A percentile compares a stretch with the other conserved stretches of the same genome.
These are phyloP conservation scores for Scortum barcoo DNA, from an alignment of 2,113 vertebrate genomes.

Conservation along the genomic window DNA sequence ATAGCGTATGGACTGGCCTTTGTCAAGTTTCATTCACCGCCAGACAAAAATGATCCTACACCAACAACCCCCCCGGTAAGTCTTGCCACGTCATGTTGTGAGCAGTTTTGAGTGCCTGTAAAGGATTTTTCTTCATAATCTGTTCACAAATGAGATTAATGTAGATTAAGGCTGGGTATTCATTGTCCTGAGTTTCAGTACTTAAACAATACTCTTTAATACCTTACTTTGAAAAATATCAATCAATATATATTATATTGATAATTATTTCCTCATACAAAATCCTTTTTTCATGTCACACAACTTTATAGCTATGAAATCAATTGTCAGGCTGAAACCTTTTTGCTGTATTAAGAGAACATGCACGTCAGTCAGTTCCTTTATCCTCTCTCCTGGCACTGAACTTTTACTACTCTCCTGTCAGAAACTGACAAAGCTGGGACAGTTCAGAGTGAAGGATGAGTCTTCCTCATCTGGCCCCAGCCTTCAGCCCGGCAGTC, in stretches of 20 bases:
- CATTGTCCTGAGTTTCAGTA: not conserved
- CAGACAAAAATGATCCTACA: conserved; percentile 84
- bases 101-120: not conserved
- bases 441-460: conserved; percentile 92
- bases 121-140: not conserved
- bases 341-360: not conserved
- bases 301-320: conserved; percentile 1
- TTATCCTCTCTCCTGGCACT: not conserved
- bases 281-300: not conserved
- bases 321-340: conserved; percentile 7
- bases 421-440: conserved; percentile 92
- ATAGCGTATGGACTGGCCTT: conserved; percentile 90
- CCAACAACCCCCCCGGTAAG: conserved; percentile 84
- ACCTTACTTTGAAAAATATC: not conserved
- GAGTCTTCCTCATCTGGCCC: conserved; percentile 80
- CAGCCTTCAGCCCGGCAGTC: conserved; percentile 87
- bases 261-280: not conserved
- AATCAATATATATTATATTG: too few species aligned
- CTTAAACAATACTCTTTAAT: not conserved
- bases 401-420: conserved; percentile 6
- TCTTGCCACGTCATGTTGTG: not conserved
- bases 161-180: not conserved
- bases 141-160: not conserved
- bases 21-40: conserved; percentile 89
- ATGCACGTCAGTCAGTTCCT: not conserved